These are phyloP conservation scores for Asbolus verrucosus DNA, from an alignment of 1,140 invertebrate species.

Conservation along the genomic window DNA sequence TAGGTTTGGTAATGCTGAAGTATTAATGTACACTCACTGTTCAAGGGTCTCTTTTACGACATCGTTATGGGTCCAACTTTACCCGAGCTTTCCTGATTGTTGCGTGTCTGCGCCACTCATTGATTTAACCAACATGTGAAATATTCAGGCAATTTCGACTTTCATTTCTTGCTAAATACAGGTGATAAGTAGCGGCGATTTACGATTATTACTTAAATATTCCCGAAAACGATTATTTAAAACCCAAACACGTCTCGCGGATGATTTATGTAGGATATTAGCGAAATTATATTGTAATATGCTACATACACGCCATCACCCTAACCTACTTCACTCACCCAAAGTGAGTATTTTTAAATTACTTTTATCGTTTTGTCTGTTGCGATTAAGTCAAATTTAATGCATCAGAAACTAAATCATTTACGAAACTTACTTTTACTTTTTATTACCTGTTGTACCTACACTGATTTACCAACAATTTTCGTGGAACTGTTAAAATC, in stretches of 20 bases:
- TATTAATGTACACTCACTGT: conserved; percentile 15
- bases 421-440: neutral
- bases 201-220: conserved; percentile 10
- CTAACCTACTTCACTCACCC: neutral
- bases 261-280: conserved; percentile 32
- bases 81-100: neutral
- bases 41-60: conserved; percentile 6
- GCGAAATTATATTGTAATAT: conserved; percentile 10
- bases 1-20: conserved; percentile 22
- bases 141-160: conserved; percentile 8
- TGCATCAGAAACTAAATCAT: conserved; percentile 14
- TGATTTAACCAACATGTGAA: neutral
- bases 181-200: neutral
- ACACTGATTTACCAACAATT: neutral
- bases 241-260: conserved; percentile 2
- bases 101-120: conserved; percentile 27
- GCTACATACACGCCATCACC: conserved; percentile 8
- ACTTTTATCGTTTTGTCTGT: neutral
- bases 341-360: conserved; percentile 7
- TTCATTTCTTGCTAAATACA: neutral
- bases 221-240: conserved; percentile 16
- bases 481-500: conserved; percentile 2
- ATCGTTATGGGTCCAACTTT: too few relatives aligned
- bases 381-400: conserved; percentile 8
- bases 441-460: neutral